These are phyloP conservation scores for Sciurus niger DNA, from an alignment of 2,113 vertebrate genomes.

Conservation along the genomic window DNA sequence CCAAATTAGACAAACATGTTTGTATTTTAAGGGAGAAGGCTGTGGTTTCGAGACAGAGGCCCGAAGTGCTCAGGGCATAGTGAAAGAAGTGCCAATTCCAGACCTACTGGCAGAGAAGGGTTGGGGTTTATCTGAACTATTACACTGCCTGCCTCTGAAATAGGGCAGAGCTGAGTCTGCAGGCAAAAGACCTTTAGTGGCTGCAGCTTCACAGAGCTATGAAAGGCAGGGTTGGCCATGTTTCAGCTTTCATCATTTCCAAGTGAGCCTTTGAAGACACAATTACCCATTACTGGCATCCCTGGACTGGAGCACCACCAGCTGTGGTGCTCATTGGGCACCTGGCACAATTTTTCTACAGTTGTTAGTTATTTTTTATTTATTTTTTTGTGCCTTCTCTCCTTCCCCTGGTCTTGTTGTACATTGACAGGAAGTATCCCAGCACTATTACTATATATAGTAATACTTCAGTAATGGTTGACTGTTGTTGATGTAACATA, in stretches of 20 bases:
- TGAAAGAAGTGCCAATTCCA: slow-evolving; percentile 27
- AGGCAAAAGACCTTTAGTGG: background rate
- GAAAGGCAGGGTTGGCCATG: background rate
- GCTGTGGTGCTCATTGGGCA: background rate
- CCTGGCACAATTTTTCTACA: background rate
- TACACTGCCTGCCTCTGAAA: background rate
- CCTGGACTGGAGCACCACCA: background rate
- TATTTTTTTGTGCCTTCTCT: background rate
- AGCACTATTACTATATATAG: background rate
- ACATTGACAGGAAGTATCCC: background rate
- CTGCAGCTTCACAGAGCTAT: background rate
- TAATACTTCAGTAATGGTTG: background rate
- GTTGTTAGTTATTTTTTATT: background rate
- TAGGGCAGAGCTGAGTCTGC: background rate
- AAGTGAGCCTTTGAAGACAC: background rate
- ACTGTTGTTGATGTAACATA: background rate
- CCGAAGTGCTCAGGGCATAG: background rate
- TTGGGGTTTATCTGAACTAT: background rate
- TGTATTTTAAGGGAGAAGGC: background rate
- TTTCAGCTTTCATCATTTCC: background rate
- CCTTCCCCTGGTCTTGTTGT: background rate
- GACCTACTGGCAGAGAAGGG: background rate
- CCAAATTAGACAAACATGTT: background rate
- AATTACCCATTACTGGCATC: background rate
- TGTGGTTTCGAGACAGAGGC: background rate